Percentiles rank a stretch among this genome's conserved stretches.
phyloP scores from a whole-genome alignment of 1,140 invertebrate species.

The Aphis gossypii region DNA sequence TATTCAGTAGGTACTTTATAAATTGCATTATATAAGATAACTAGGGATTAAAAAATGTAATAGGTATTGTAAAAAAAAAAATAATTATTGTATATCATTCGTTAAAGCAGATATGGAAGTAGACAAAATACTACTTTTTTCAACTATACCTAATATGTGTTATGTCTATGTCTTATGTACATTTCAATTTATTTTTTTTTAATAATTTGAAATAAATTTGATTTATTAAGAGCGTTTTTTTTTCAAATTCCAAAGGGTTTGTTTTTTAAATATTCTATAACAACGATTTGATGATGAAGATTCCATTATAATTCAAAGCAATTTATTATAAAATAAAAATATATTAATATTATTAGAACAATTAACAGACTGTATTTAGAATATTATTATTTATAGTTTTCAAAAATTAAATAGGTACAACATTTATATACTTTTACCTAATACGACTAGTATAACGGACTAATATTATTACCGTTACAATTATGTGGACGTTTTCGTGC shows the following conservation, averaged over 20 bases:
- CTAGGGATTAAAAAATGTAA: neutral
- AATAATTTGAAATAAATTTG: neutral
- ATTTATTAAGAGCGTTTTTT: neutral
- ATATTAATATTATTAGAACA: neutral
- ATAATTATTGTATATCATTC: neutral
- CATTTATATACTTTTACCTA: neutral
- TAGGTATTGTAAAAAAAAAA: neutral
- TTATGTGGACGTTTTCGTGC: constrained; percentile 33
- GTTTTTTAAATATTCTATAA: neutral
- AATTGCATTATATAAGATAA: neutral
- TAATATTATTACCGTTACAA: constrained; percentile 33
- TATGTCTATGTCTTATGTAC: neutral
- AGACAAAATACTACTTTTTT: constrained; percentile 18
- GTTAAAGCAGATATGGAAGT: neutral
- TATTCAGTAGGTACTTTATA: neutral
- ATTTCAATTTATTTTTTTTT: neutral
- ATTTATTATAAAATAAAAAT: neutral
- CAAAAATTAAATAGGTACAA: neutral
- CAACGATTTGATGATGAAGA: neutral
- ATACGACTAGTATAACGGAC: neutral
- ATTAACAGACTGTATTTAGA: neutral
- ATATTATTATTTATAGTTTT: neutral
- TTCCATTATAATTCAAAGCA: neutral
- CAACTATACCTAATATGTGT: neutral
- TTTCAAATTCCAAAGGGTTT: neutral